Evolutionary conservation across 2,888 invertebrate species (phyloP), one percentile per base, ranked within the genome.

Genomic region (Xestia ashworthii): DNA sequence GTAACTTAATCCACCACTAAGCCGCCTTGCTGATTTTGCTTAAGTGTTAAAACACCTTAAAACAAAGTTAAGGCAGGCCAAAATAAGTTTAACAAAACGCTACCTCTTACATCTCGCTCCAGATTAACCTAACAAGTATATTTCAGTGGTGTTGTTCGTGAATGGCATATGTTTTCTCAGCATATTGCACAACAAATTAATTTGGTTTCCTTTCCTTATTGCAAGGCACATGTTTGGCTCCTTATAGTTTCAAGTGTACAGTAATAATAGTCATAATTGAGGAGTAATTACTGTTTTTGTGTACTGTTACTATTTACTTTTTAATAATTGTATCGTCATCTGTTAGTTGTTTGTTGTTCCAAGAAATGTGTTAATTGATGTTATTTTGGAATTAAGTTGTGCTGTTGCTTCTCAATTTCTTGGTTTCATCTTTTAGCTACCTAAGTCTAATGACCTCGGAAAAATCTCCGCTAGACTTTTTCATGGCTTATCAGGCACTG

Each of bases 151-250:
- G 62, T 74, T 74, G 76, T 77, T 78, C 71, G 67, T 87, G 78
- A 87, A 83, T 85, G 78, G 79, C 83, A 81, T 69, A 83, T 86
- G 84, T 81, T 82, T 67, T 80, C 77, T 82, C 72, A 76, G 77
- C 78, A 81, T 82, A 78, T 80, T 82, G 78, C 78, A 76, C 77
- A 77, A 85, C 67, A 77, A 77, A 80, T 74, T 80, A 75, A 83
- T 75, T 85, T 74, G 50, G 50, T 75, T 80, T 78, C 77, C 79
- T 86, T 80, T 72, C 84, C 74, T 80, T 78, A 78, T 80, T 80
- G 73, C 74, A 62, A 60, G 53, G 71, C 76, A 74, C 22, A 74
- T 83, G 75, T 76, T 73, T 32, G n/a, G 53, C 65, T 53, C 12
- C 38, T 50, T 84, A 80, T 80, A 80, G 76, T 69, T 80, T 80